Evolutionary conservation across 2,797 vertebrate species (phyloP).

Genomic region (Allobates femoralis): DNA sequence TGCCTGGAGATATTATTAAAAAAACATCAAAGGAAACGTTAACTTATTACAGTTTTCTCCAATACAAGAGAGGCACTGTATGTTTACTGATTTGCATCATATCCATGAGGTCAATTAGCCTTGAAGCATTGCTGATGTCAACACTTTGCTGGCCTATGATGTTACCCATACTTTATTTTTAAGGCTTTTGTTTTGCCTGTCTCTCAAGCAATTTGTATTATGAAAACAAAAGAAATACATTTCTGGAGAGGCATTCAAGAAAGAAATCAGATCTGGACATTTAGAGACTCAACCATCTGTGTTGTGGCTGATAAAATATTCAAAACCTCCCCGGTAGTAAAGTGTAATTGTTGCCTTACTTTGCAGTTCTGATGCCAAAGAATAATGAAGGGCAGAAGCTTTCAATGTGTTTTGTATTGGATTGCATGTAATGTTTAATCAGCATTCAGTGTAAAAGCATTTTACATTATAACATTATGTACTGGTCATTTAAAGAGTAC

Average conservation of each 20-base stretch:
- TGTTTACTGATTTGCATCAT: slow-evolving; percentile 41
- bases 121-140: slow-evolving; percentile 52
- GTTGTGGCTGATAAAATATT: slow-evolving; percentile 49
- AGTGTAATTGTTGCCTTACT: slow-evolving; percentile 41
- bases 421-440: slow-evolving; percentile 32
- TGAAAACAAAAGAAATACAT: slow-evolving; percentile 51
- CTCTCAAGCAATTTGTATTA: slow-evolving; percentile 30
- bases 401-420: slow-evolving; percentile 5
- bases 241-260: slow-evolving; percentile 35
- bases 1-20: not conserved
- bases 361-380: slow-evolving; percentile 42
- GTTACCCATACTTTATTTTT: slow-evolving; percentile 17
- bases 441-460: not conserved
- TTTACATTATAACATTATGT: slow-evolving; percentile 31
- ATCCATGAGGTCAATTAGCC: slow-evolving; percentile 48
- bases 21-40: not conserved
- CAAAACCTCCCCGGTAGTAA: slow-evolving; percentile 42
- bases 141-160: slow-evolving; percentile 25
- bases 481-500: not conserved
- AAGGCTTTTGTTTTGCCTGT: slow-evolving; percentile 31
- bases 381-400: slow-evolving; percentile 49
- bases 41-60: not conserved
- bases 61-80: not conserved
- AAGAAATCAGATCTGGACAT: slow-evolving; percentile 50
- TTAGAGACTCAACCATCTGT: slow-evolving; percentile 47